phyloP scores from a whole-genome alignment of 2,888 invertebrate genomes.

The Eilema griseolum region DNA sequence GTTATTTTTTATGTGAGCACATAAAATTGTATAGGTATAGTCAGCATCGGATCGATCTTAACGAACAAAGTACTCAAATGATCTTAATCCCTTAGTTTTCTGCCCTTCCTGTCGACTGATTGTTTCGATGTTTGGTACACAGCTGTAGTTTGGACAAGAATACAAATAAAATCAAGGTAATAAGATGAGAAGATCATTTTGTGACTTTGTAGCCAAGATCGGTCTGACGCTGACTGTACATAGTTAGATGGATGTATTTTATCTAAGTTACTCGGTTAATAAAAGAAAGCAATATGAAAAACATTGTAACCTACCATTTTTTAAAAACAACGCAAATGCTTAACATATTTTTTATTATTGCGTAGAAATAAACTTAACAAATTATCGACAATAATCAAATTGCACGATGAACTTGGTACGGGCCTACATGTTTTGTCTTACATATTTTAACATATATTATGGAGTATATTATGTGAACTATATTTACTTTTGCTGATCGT shows the following conservation, averaged over 20 bases:
- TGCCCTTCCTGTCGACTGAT: no score
- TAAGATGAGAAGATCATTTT: no score
- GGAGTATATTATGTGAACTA: background rate
- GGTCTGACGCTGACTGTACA: no score
- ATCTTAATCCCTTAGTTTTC: no score
- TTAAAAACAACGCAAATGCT: background rate
- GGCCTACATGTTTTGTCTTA: background rate
- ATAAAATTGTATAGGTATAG: background rate
- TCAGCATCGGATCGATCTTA: no score
- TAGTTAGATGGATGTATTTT: background rate
- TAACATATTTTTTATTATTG: background rate
- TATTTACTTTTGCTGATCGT: background rate
- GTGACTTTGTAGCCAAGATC: no score
- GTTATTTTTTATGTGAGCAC: background rate
- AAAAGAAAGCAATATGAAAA: background rate
- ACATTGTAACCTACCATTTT: background rate
- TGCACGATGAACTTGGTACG: conserved; percentile 9
- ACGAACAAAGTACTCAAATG: no score
- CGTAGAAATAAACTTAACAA: background rate
- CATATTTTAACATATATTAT: background rate
- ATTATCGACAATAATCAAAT: background rate
- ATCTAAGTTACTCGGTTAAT: background rate
- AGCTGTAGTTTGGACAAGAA: no score
- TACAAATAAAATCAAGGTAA: no score
- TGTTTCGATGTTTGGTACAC: no score